Percentiles rank a stretch among this genome's conserved stretches.
Evolutionary conservation across 1,140 invertebrate species (phyloP).

Genomic region (Gryon sp.): DNA sequence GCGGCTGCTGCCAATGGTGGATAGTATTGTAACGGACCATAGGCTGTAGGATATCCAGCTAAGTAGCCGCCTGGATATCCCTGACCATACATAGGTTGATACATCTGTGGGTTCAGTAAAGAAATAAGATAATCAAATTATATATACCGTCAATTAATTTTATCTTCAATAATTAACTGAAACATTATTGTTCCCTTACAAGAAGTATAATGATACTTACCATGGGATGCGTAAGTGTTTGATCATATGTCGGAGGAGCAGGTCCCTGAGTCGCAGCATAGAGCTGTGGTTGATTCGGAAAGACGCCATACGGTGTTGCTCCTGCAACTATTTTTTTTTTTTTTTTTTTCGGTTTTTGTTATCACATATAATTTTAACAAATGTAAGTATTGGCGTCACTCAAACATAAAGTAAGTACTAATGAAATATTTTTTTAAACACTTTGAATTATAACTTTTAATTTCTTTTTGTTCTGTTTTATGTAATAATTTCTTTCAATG

Average conservation of each 20-base stretch:
- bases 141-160: no score
- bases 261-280: constrained; percentile 80
- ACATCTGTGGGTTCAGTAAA: constrained; percentile 80
- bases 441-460: no score
- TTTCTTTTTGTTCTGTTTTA: no score
- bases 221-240: constrained; percentile 83
- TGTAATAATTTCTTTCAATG: no score
- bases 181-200: no score
- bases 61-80: constrained; percentile 86
- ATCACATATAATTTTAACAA: constrained; percentile 18
- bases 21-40: constrained; percentile 87
- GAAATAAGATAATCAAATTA: background rate
- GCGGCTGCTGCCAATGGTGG: constrained; percentile 84
- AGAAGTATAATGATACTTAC: constrained; percentile 69
- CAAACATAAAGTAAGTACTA: no score
- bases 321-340: constrained; percentile 79
- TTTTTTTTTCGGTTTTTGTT: constrained; percentile 2
- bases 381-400: no score
- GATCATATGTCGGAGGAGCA: constrained; percentile 83
- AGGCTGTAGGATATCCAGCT: constrained; percentile 85
- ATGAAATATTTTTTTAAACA: no score
- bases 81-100: constrained; percentile 86
- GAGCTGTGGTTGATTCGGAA: constrained; percentile 81
- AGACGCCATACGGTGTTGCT: constrained; percentile 83
- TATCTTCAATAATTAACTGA: no score